Evolutionary conservation across 2,888 invertebrate species (phyloP), one percentile per base, ranked within the genome.

Genomic region (Aphodius granarius): DNA sequence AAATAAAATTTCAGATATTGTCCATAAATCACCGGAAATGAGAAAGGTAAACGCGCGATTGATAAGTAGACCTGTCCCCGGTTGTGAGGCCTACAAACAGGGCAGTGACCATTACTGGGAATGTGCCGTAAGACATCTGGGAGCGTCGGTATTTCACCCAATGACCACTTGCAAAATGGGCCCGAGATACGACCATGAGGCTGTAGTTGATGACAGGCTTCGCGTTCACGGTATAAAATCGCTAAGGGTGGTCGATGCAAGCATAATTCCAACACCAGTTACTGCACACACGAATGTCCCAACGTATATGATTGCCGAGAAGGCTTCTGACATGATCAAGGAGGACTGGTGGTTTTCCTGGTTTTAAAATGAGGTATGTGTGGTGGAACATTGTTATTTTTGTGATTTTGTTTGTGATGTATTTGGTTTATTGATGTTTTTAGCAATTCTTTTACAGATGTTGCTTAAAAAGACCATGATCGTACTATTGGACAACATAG

Each of bases 161-260:
- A 86, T 89, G 6, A 88, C 89, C 0, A 90, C 90, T 0, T 89
- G 87, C 62, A 90, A 89, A 82, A 91, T 91, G 91, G 91, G 91
- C 0, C 89, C 89, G 0, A 68, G 79, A 3, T 80, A 78, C 13
- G 91, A 91, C 81, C 85, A 87, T 0, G 85, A 86, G 72, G 89
- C 91, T 0, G 91, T 92, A 0, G 91, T 92, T 0, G 90, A 91
- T 80, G 86, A 89, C 3, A 84, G 88, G 70, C 82, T 91, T 3
- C 85, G 84, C 74, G 90, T 91, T 0, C 84, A 90, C 77, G 91
- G 90, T 0, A 83, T 91, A 5, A 80, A 86, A 9, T 83, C 86
- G 3, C 84, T 91, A 20, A 84, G 91, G 65, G 90, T 91, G 0
- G 88, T 87, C 0, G 91, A 91, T 79, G 89, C 89, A 2, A 90